Base-by-base conservation (phyloP, 2,888 invertebrate species). In the Cephus runcator region DNA sequence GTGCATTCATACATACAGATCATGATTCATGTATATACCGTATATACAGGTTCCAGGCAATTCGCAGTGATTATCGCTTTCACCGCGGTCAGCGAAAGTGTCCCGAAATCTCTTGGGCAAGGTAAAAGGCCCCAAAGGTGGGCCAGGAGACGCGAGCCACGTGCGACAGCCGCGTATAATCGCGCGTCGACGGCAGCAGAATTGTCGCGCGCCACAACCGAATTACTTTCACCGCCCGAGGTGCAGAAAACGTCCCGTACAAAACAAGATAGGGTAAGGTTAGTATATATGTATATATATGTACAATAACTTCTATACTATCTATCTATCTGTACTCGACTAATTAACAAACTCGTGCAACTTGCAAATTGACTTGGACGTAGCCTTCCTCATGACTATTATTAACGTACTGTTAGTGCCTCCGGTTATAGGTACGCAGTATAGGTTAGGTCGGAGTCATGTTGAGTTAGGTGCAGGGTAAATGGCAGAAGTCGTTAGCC, bases 141-240 rank as follows among this genome's bases (percentile, higher is more conserved):
- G 77, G 77, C 34, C 30, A 68, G 3, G 69, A 30, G 36, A 73
- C 68, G 69, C 68, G 73, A 77, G 79, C 75, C 83, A 80, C 83
- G 84, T 81, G 84, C 80, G 84, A 82, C 83, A 82, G 56, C 23
- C 83, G 82, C 82, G 85, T 84, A 81, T 84, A 85, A 85, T 86
- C 84, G 82, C 83, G 81, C 73, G 82, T 77, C 80, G 77, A 80
- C 75, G 23, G 56, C 23, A 56, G 56, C 80, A 76, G 83, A 86
- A 85, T 84, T 84, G 82, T 85, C 83, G 80, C 79, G 79, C 76
- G 79, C 78, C 74, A 79, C 56, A 56, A 23, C 23, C 56, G 56
- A 56, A 56, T 56, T 23, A 56, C 56, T 56, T 56, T 56, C 56
- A 23, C 56, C 56, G 56, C 56, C 56, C 23, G 56, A 56, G 56